Conservation (phyloP, 2,113 vertebrate species). For the Myrmecophaga tridactyla region DNA sequence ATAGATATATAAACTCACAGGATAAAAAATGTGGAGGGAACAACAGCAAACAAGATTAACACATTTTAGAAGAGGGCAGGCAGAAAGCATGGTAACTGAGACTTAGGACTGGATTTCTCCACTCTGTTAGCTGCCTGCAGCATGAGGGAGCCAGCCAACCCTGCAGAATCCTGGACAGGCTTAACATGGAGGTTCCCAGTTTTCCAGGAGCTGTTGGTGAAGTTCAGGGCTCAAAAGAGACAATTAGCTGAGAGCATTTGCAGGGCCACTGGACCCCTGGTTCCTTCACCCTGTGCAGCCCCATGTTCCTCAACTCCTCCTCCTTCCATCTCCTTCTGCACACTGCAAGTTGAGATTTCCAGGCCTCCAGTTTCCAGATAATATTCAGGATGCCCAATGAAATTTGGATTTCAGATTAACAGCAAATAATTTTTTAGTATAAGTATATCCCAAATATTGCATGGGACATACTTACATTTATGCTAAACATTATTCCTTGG, state of each 20-base stretch:
- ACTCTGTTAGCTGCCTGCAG: not conserved
- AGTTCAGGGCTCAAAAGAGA: not conserved
- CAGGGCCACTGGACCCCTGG: not conserved
- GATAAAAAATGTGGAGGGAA: not conserved
- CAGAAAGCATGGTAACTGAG: not conserved
- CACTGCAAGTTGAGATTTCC: not conserved
- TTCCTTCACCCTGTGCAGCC: not conserved
- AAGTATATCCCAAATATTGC: not conserved
- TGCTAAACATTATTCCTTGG: not conserved
- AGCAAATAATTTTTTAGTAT: not conserved
- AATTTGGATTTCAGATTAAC: conserved; percentile 7
- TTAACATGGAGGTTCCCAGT: not conserved
- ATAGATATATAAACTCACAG: not conserved
- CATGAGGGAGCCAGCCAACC: not conserved
- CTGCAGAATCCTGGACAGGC: not conserved
- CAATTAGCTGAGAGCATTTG: not conserved
- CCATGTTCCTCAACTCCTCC: not conserved
- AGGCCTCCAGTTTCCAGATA: not conserved
- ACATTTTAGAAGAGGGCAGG: not conserved
- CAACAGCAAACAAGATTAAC: not conserved
- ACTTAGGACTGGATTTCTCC: not conserved
- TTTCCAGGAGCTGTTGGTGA: not conserved
- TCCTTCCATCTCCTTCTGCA: not conserved
- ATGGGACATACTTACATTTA: not conserved
- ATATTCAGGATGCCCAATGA: not conserved